These are phyloP conservation scores for Neocrepidodera transversa DNA, from an alignment of 2,888 invertebrate species.

Conservation along the genomic window DNA sequence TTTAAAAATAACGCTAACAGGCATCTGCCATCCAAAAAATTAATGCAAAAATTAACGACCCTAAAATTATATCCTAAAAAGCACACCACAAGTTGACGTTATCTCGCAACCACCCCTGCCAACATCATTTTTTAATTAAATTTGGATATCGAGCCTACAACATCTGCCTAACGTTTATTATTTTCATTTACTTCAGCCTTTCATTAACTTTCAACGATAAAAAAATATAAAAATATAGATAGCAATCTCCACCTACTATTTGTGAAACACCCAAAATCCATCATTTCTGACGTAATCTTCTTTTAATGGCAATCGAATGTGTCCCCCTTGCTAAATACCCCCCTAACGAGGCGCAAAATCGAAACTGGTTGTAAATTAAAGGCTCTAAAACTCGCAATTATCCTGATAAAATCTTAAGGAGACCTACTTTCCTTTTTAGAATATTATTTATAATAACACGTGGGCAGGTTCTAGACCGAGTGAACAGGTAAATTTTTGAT, in stretches of 20 bases:
- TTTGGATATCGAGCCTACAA: constrained; percentile 19
- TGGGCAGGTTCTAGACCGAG: constrained; percentile 26
- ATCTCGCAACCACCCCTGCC: constrained; percentile 19
- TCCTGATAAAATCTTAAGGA: constrained; percentile 36
- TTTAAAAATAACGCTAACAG: no score
- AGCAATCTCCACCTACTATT: constrained; percentile 21
- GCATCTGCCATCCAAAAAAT: no score
- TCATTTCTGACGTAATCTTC: constrained; percentile 24
- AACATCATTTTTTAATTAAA: constrained; percentile 24
- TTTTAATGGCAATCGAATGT: constrained; percentile 17
- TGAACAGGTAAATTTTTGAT: constrained; percentile 33
- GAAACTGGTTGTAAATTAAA: constrained; percentile 24
- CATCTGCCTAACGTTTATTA: constrained; percentile 22
- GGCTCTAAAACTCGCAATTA: constrained; percentile 32
- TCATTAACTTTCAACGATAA: constrained; percentile 14
- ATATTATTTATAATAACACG: constrained; percentile 39
- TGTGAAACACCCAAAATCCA: constrained; percentile 13
- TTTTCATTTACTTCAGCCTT: constrained; percentile 19
- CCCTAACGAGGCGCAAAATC: constrained; percentile 5
- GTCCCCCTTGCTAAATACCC: not conserved
- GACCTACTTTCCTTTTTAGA: constrained; percentile 28
- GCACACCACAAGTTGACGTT: constrained; percentile 16
- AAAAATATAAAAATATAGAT: constrained; percentile 16
- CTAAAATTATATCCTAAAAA: constrained; percentile 8
- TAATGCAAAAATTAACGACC: not conserved